Base-by-base conservation (phyloP, 2,113 vertebrate species). In the Elephantulus edwardii region DNA sequence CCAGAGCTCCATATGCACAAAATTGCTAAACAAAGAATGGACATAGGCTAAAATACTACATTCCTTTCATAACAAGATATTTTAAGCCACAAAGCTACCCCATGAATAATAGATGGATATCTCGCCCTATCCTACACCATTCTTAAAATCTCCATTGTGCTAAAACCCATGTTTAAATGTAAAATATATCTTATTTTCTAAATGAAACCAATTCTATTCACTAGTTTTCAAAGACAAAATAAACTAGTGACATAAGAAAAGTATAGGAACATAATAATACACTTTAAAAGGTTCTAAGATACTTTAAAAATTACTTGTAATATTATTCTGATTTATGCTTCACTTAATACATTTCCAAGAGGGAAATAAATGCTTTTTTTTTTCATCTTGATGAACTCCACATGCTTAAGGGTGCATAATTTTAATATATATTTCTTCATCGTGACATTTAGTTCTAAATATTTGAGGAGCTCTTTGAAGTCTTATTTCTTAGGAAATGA, bases 341-440 rank as follows among this genome's bases (percentile, higher is more conserved):
- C 50, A 72, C 16, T 62, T 72, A 89, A 80, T 79, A 85, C 46
- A 94, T 78, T 52, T 93, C 12, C 22, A 70, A 89, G 19, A 81
- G 19, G 20, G 50, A 93, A 94, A 83, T 83, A 89, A 85, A 33
- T 83, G 3, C 12, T 79, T 83, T 89, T 93, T 88, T 17, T 28
- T 20, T 33, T 46, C 44, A 87, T 80, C 54, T 74, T 77, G 62
- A 75, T 56, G 1, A 75, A 90, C 52, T 79, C n/a, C n/a, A 42
- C 71, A 44, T 46, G 24, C 74, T 88, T 93, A 83, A 76, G 26
- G 62, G 35, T 86, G 77, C 74, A 46, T 5, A 64, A 40, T 88
- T 89, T 87, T 88, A 89, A 91, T 91, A 81, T 77, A 0, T 79
- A 5, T 83, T 93, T 89, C 64, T 87, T 93, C 38, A 20, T 84